Percentiles rank a stretch among this genome's conserved stretches.
These are phyloP conservation scores for Capitulum mitella DNA, from an alignment of 2,888 invertebrate genomes.

Conservation along the genomic window DNA sequence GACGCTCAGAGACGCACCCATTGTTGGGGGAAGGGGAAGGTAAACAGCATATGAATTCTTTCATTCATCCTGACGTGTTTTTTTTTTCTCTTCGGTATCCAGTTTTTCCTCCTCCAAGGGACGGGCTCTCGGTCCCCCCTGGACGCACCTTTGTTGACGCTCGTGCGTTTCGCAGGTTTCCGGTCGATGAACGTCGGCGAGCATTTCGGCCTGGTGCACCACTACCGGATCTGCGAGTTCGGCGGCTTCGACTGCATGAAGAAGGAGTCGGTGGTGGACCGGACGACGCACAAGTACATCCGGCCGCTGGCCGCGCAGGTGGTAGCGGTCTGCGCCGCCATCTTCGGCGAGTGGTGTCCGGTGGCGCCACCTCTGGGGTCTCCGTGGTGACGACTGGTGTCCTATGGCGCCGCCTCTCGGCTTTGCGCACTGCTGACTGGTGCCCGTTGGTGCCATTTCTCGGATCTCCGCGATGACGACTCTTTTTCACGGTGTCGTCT, in stretches of 20 bases:
- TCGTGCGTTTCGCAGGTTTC: conserved; percentile 33
- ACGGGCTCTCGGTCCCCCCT: too few relatives aligned
- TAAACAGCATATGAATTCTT: too few relatives aligned
- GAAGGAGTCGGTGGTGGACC: conserved; percentile 38
- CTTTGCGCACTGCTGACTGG: too few relatives aligned
- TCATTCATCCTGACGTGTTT: too few relatives aligned
- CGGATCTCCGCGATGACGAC: too few relatives aligned
- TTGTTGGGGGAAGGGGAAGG: too few relatives aligned
- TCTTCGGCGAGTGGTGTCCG: conserved; percentile 29
- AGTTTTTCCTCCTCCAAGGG: too few relatives aligned
- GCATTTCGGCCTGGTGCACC: conserved; percentile 38
- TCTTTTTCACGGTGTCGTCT: too few relatives aligned
- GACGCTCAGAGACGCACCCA: too few relatives aligned
- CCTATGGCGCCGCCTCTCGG: background rate
- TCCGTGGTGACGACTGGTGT: conserved; percentile 27
- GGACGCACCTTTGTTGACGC: too few relatives aligned
- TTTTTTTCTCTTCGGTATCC: too few relatives aligned
- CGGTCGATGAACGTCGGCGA: conserved; percentile 33
- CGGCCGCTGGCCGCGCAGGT: conserved; percentile 36
- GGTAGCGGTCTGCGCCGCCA: conserved; percentile 16
- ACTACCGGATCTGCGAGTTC: conserved; percentile 41
- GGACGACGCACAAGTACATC: conserved; percentile 38
- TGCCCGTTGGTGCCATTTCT: too few relatives aligned
- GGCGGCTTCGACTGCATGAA: conserved; percentile 40
- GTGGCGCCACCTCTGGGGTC: conserved; percentile 30